Evolutionary conservation across 2,888 invertebrate genomes (phyloP).

Genomic region (Papilio gigon): DNA sequence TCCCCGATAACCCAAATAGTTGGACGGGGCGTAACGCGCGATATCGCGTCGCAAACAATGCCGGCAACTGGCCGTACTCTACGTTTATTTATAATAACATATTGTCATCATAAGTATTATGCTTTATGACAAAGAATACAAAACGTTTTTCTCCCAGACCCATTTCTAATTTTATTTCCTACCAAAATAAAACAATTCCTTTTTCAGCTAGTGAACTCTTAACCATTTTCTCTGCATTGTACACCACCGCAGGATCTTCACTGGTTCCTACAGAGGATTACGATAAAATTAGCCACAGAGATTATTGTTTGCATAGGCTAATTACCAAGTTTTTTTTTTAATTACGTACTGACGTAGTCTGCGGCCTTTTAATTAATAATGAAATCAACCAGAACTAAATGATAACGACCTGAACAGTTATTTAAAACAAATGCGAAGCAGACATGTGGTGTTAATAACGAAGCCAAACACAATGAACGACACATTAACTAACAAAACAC

Average conservation of each 20-base stretch:
- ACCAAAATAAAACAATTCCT: too few relatives aligned
- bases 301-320: too few relatives aligned
- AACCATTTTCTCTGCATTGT: too few relatives aligned
- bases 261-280: too few relatives aligned
- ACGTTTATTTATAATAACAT: neutral
- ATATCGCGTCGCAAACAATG: slow-evolving; percentile 26
- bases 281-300: too few relatives aligned
- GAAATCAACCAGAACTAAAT: neutral
- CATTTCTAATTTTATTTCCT: too few relatives aligned
- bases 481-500: slow-evolving; percentile 10
- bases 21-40: slow-evolving; percentile 20
- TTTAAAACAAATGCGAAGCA: slow-evolving; percentile 9
- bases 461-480: neutral
- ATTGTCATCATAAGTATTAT: neutral
- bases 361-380: slow-evolving; percentile 2
- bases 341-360: too few relatives aligned
- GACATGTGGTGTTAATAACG: slow-evolving; percentile 19
- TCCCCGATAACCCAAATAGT: slow-evolving; percentile 31
- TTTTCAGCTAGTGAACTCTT: too few relatives aligned
- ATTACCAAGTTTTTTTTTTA: too few relatives aligned
- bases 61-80: neutral
- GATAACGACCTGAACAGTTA: slow-evolving; percentile 9
- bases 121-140: too few relatives aligned
- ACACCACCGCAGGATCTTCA: too few relatives aligned
- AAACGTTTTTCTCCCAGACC: too few relatives aligned